Percentiles rank a stretch among this genome's conserved stretches.
Evolutionary conservation across 2,113 vertebrate species (phyloP).

Genomic region (Andinoacara biseriatus): DNA sequence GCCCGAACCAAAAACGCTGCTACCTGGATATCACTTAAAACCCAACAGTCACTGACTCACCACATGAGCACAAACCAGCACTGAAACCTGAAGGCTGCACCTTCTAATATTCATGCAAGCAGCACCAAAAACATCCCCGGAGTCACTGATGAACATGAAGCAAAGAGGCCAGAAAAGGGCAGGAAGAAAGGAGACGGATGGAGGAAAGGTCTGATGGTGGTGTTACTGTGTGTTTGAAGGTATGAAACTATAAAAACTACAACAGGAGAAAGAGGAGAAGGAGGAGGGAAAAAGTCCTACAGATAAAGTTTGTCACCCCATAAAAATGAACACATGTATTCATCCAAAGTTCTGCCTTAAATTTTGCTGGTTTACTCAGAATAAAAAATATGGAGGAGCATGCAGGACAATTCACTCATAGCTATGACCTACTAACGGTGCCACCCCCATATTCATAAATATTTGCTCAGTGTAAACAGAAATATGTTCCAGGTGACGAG

Average conservation of each 20-base stretch:
- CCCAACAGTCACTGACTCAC: background rate
- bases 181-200: background rate
- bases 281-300: background rate
- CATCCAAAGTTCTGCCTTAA: background rate
- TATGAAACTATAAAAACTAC: too few species aligned
- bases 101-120: background rate
- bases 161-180: background rate
- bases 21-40: background rate
- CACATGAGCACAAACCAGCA: background rate
- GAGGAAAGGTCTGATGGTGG: background rate
- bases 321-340: too few species aligned
- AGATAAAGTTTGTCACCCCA: too few species aligned
- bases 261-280: background rate
- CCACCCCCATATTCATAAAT: too few species aligned
- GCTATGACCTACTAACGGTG: too few species aligned
- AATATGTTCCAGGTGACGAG: background rate
- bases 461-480: background rate
- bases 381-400: background rate
- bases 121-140: background rate
- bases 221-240: too few species aligned
- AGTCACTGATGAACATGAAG: background rate
- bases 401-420: too few species aligned
- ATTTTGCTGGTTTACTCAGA: fast-evolving
- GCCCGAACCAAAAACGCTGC: background rate
- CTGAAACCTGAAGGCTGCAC: background rate